Conservation (phyloP, 2,113 vertebrate species). For the Ammodytes dubius region DNA sequence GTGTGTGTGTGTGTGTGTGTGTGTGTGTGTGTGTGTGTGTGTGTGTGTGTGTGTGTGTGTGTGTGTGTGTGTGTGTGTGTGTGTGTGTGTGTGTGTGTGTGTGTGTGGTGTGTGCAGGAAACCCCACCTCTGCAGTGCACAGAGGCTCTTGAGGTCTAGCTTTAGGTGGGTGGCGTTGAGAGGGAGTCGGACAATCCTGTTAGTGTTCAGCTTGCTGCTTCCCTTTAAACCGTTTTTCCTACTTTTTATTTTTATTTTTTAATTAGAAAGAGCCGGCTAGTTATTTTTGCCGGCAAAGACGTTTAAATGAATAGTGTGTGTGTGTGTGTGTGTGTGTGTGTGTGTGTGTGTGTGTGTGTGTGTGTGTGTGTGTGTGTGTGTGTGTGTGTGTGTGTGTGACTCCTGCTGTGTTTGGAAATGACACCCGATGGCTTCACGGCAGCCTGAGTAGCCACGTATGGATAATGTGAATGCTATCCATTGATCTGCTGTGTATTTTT, state of each 20-base stretch:
- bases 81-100: slow-evolving; percentile 30
- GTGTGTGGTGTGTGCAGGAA: slow-evolving; percentile 74
- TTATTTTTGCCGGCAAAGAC: background rate
- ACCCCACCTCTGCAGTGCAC: slow-evolving; percentile 77
- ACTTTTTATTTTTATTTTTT: background rate
- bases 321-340: slow-evolving; percentile 13
- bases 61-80: slow-evolving; percentile 38
- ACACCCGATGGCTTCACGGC: background rate
- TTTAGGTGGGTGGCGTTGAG: slow-evolving; percentile 38
- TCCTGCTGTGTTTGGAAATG: slow-evolving; percentile 15
- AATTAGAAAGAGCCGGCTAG: background rate
- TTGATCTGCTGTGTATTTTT: slow-evolving; percentile 16
- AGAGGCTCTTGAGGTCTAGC: slow-evolving; percentile 44
- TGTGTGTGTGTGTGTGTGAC: too few relatives aligned
- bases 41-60: slow-evolving; percentile 36
- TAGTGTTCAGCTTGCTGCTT: slow-evolving; percentile 55
- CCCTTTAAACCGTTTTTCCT: background rate
- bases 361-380: slow-evolving; percentile 8
- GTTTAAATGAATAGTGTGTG: background rate
- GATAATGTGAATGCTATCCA: background rate
- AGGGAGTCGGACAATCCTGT: slow-evolving; percentile 48
- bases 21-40: slow-evolving; percentile 30
- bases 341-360: background rate
- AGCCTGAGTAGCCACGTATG: background rate
- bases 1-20: slow-evolving; percentile 37